Evolutionary conservation across 2,888 invertebrate species (phyloP).

Genomic region (Plebejus melissa): DNA sequence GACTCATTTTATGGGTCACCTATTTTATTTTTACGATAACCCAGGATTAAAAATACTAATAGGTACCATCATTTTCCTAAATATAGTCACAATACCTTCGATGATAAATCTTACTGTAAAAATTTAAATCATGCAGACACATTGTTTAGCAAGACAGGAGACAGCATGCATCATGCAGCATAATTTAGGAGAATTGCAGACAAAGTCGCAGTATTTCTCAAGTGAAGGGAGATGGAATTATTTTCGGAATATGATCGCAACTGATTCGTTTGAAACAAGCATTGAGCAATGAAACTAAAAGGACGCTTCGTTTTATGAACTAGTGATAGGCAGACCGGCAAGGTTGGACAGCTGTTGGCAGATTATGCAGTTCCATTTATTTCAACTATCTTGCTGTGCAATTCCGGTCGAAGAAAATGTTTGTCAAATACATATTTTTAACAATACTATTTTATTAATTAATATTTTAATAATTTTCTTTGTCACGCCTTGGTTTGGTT

Average conservation of each 20-base stretch:
- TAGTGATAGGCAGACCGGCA: slow-evolving; percentile 8
- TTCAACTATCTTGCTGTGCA: neutral
- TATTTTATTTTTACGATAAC: too few species aligned
- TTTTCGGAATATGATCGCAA: slow-evolving; percentile 8
- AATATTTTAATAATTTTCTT: too few species aligned
- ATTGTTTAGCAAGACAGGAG: too few species aligned
- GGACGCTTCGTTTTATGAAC: slow-evolving; percentile 17
- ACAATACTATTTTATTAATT: too few species aligned
- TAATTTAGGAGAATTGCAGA: neutral
- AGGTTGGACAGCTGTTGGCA: slow-evolving; percentile 13
- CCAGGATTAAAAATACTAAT: too few species aligned
- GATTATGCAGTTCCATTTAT: neutral
- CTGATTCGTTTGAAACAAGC: slow-evolving; percentile 6
- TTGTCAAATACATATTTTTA: neutral
- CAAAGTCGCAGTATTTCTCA: neutral
- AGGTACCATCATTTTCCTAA: too few species aligned
- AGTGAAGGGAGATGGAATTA: neutral
- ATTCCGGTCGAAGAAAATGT: too few species aligned
- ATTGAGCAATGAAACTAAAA: slow-evolving; percentile 18
- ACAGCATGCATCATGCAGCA: too few species aligned
- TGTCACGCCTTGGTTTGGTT: too few species aligned
- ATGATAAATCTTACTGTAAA: too few species aligned
- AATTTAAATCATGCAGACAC: too few species aligned
- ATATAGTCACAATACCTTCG: too few species aligned
- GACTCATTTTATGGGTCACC: neutral